Conservation (phyloP, 2,113 vertebrate genomes). For the Cheirogaleus medius region DNA sequence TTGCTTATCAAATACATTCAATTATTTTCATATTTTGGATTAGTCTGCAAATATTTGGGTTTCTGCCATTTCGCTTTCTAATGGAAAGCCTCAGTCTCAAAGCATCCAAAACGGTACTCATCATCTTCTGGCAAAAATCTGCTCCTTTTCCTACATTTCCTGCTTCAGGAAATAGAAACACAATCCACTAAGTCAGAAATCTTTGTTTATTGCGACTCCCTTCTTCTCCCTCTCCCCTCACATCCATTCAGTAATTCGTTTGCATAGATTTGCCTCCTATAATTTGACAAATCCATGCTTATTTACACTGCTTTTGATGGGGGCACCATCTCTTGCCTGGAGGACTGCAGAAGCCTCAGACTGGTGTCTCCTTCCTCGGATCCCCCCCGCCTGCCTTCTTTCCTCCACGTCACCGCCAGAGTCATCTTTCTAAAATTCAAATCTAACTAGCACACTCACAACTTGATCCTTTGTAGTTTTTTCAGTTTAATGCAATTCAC, state of each 20-base stretch:
- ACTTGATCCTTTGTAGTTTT: neutral
- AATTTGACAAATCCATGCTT: neutral
- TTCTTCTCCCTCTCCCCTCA: neutral
- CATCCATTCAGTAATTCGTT: neutral
- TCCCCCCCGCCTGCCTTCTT: neutral
- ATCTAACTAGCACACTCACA: neutral
- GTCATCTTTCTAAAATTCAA: neutral
- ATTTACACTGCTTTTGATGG: neutral
- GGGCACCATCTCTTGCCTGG: neutral
- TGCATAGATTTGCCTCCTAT: neutral
- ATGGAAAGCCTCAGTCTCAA: slow-evolving; percentile 25
- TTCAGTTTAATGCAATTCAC: slow-evolving; percentile 11
- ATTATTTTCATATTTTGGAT: slow-evolving; percentile 61
- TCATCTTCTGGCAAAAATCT: neutral
- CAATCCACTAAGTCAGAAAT: neutral
- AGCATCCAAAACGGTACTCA: neutral
- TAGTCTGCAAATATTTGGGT: slow-evolving; percentile 41
- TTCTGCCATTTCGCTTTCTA: slow-evolving; percentile 46
- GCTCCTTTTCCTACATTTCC: neutral
- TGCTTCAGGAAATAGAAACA: neutral
- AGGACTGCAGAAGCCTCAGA: neutral
- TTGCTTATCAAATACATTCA: slow-evolving; percentile 46
- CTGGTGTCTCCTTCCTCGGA: neutral
- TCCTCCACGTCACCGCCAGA: neutral
- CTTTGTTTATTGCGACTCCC: neutral